Evolutionary conservation across 2,797 vertebrate genomes (phyloP).

Genomic region (Lateolabrax maculatus): DNA sequence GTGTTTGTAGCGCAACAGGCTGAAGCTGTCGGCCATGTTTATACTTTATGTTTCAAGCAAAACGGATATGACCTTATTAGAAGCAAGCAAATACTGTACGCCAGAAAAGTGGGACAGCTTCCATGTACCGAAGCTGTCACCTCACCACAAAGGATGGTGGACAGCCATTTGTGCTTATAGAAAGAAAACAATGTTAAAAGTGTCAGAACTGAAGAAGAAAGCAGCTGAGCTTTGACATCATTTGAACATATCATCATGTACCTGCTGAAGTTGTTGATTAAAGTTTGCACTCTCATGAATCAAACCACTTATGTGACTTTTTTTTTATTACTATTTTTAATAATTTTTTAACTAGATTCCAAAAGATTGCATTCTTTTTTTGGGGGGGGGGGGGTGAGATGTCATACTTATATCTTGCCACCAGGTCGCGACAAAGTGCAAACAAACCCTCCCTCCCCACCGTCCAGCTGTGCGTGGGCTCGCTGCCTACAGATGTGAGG

Average conservation of each 20-base stretch:
- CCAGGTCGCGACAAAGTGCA: conserved; percentile 55
- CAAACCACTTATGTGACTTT: conserved; percentile 14
- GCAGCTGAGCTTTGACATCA: conserved; percentile 62
- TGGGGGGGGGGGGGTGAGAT: too few species aligned
- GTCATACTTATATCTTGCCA: conserved; percentile 24
- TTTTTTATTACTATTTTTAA: too few species aligned
- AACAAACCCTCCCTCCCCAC: not conserved
- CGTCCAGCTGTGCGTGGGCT: conserved; percentile 50
- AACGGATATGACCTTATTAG: conserved; percentile 31
- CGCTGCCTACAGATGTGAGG: conserved; percentile 73
- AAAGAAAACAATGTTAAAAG: conserved; percentile 20
- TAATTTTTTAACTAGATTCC: not conserved
- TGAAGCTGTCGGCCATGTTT: conserved; percentile 35
- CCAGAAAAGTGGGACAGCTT: not conserved
- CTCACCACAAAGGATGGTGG: conserved; percentile 29
- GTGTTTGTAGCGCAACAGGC: conserved; percentile 61
- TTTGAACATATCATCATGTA: conserved; percentile 65
- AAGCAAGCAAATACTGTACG: conserved; percentile 22
- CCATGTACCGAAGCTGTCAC: conserved; percentile 2
- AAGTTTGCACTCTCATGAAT: conserved; percentile 82
- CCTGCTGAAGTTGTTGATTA: conserved; percentile 80
- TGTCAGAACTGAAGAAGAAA: conserved; percentile 37
- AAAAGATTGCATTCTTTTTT: not conserved
- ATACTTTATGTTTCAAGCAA: conserved; percentile 57
- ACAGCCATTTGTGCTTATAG: conserved; percentile 27